These are phyloP conservation scores for Dinocampus coccinellae DNA, from an alignment of 2,888 invertebrate genomes.

Conservation along the genomic window DNA sequence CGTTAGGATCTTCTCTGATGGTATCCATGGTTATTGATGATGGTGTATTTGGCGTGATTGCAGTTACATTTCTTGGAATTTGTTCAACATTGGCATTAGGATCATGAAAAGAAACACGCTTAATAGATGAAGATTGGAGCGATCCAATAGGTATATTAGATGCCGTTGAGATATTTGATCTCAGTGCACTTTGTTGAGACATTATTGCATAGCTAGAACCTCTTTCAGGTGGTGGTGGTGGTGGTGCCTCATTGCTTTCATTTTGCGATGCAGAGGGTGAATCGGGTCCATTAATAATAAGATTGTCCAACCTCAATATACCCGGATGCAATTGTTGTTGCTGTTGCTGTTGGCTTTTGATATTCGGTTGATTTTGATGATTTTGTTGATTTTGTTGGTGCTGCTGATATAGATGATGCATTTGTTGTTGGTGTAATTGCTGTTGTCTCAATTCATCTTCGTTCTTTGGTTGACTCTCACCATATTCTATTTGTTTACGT, in stretches of 20 bases:
- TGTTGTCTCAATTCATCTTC: slow-evolving; percentile 70
- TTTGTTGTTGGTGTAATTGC: slow-evolving; percentile 53
- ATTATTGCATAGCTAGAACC: slow-evolving; percentile 90
- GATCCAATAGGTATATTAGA: slow-evolving; percentile 56
- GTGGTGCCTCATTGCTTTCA: slow-evolving; percentile 72
- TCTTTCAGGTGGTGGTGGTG: slow-evolving; percentile 86
- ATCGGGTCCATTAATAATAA: slow-evolving; percentile 65
- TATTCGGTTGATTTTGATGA: slow-evolving; percentile 55
- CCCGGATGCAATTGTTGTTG: slow-evolving; percentile 57
- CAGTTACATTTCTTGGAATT: slow-evolving; percentile 61
- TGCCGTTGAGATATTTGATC: slow-evolving; percentile 66
- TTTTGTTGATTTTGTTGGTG: slow-evolving; percentile 60
- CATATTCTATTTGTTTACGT: slow-evolving; percentile 71
- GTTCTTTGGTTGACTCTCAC: slow-evolving; percentile 71
- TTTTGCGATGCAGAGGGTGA: slow-evolving; percentile 61
- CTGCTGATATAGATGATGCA: slow-evolving; percentile 56
- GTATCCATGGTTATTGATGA: slow-evolving; percentile 70
- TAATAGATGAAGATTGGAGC: slow-evolving; percentile 68
- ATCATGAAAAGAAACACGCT: slow-evolving; percentile 85
- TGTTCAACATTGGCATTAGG: slow-evolving; percentile 65
- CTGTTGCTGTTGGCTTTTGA: slow-evolving; percentile 52
- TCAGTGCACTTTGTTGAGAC: slow-evolving; percentile 75
- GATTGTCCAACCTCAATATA: slow-evolving; percentile 65
- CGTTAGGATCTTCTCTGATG: slow-evolving; percentile 85
- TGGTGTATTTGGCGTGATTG: slow-evolving; percentile 66